Conservation (phyloP, 2,888 invertebrate species). For the Melanargia galathea region DNA sequence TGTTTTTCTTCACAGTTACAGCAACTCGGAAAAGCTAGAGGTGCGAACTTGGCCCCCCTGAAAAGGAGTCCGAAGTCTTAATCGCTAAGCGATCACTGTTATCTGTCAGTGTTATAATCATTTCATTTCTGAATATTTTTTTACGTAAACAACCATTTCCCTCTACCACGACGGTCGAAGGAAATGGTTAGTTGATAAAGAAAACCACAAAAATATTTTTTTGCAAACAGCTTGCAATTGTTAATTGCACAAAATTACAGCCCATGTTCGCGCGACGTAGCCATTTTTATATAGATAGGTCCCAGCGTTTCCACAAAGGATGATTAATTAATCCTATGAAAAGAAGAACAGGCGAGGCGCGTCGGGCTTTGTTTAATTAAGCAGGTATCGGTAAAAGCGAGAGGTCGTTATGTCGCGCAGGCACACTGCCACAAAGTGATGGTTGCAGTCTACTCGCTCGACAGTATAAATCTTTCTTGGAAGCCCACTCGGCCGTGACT, state of each 20-base stretch:
- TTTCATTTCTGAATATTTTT: not conserved
- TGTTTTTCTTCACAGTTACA: no score
- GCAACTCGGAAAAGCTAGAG: no score
- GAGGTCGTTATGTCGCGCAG: constrained; percentile 26
- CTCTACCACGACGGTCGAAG: not conserved
- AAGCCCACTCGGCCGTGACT: constrained; percentile 36
- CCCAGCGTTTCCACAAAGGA: constrained; percentile 18
- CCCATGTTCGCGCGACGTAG: not conserved
- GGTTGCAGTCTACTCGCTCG: constrained; percentile 25
- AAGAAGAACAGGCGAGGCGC: constrained; percentile 22
- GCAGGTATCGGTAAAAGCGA: constrained; percentile 32
- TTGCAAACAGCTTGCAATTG: constrained; percentile 6
- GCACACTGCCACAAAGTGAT: constrained; percentile 23
- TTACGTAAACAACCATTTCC: not conserved
- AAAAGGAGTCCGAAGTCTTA: no score
- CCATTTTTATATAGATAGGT: constrained; percentile 18
- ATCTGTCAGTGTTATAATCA: no score
- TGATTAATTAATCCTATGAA: constrained; percentile 32
- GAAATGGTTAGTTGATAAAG: not conserved
- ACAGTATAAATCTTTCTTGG: constrained; percentile 36
- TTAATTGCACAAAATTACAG: constrained; percentile 13
- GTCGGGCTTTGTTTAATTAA: constrained; percentile 29
- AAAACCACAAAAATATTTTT: not conserved
- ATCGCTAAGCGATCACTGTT: no score
- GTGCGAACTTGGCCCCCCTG: no score